Evolutionary conservation across 2,888 invertebrate genomes (phyloP).

Genomic region (Amblyjoppa proteus): DNA sequence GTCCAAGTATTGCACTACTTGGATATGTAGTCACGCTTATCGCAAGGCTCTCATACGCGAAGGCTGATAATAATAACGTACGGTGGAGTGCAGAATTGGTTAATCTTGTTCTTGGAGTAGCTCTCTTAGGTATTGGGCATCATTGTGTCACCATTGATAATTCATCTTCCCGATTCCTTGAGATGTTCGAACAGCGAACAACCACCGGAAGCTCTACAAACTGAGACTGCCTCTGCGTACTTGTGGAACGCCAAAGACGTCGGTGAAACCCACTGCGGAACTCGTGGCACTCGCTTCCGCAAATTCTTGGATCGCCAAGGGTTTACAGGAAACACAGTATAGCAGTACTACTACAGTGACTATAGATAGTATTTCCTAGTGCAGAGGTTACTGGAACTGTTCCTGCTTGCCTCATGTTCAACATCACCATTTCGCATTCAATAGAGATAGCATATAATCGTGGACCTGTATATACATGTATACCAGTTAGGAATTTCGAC

Average conservation of each 20-base stretch:
- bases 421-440: constrained; percentile 52
- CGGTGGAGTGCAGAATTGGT: neutral
- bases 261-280: constrained; percentile 53
- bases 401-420: constrained; percentile 31
- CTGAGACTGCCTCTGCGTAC: constrained; percentile 17
- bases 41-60: neutral
- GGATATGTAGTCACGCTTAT: neutral
- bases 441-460: constrained; percentile 38
- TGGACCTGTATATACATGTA: constrained; percentile 26
- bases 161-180: constrained; percentile 16
- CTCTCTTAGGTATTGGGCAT: neutral
- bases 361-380: constrained; percentile 24
- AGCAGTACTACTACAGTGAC: neutral
- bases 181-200: constrained; percentile 16
- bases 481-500: constrained; percentile 47
- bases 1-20: neutral
- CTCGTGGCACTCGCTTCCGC: constrained; percentile 44
- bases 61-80: neutral
- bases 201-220: constrained; percentile 31
- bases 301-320: constrained; percentile 57
- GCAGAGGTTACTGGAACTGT: constrained; percentile 21
- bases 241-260: constrained; percentile 41
- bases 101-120: neutral
- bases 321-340: constrained; percentile 28
- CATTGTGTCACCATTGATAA: constrained; percentile 13